Base-by-base conservation (phyloP, 2,797 vertebrate species). In the Neosilurus mollespiculum region DNA sequence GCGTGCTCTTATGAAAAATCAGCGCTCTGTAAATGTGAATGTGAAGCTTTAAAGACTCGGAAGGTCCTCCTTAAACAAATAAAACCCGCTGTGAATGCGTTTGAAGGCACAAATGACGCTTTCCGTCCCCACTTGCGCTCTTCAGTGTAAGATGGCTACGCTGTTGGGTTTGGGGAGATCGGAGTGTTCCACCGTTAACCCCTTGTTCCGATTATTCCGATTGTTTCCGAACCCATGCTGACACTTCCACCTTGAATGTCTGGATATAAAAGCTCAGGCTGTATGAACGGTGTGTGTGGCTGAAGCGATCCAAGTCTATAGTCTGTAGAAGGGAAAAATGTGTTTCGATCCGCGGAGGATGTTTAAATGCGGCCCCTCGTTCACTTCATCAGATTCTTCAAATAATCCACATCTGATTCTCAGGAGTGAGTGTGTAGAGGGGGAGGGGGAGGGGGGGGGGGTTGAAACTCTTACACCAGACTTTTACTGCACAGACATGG, bases 1-100 rank as follows among this genome's bases (percentile, higher is more conserved):
- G 59, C 49, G 43, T 79, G 49, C 85, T 85, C 26, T 51, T 12
- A 62, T 73, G 56, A 81, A 81, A 87, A 87, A 61, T 15, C 5
- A 18, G 66, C 58, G 37, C 59, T 12, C 4, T 4, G 8, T 30
- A 34, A 66, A 79, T 22, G 18, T 9, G 24, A 15, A 9, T 75
- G 1, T 22, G 15, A 22, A 37, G 24, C 15, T 10, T 15, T 34
- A 18, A n/a, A 76, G 51, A 15, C 73, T 15, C 15, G 22, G 1
- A 10, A 22, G 6, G 16, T 73, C 20, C 10, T 51, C 9, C 15
- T 30, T 43, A 7, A 30, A 51, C n/a, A 30, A 66, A 30, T 22
- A 0, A 79, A 65, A 64, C 15, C 9, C 51, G n/a, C 15, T 78
- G 24, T 1, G 26, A 0, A 20, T 53, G 24, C 53, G 43, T 11